phyloP scores from a whole-genome alignment of 2,888 invertebrate genomes.

The Timandra comae region DNA sequence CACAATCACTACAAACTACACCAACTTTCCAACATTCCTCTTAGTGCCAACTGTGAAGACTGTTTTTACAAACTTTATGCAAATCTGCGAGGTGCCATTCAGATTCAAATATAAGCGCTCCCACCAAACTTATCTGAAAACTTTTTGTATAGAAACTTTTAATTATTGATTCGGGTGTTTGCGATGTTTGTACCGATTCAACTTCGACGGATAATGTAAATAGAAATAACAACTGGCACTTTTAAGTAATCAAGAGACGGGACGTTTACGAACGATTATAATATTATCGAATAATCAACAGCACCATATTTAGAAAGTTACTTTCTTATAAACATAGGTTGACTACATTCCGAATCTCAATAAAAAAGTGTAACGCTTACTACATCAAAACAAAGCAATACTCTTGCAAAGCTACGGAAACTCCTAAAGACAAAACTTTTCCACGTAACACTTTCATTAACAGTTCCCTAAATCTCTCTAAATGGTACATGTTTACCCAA shows the following conservation, averaged over 20 bases:
- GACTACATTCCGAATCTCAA: no score
- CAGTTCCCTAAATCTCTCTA: slow-evolving; percentile 27
- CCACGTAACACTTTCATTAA: slow-evolving; percentile 27
- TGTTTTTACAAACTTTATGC: slow-evolving; percentile 21
- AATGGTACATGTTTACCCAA: slow-evolving; percentile 5
- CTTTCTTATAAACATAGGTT: no score
- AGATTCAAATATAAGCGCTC: slow-evolving; percentile 10
- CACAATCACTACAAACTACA: slow-evolving; percentile 13
- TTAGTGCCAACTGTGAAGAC: slow-evolving; percentile 19
- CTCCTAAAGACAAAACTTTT: no score
- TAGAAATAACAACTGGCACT: no score
- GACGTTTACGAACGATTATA: no score
- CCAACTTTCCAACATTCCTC: slow-evolving; percentile 17
- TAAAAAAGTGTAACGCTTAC: no score
- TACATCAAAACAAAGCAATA: no score
- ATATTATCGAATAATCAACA: no score
- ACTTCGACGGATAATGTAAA: not conserved
- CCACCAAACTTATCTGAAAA: slow-evolving; percentile 22
- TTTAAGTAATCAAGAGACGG: no score
- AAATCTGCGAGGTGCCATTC: slow-evolving; percentile 14
- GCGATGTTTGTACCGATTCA: slow-evolving; percentile 12
- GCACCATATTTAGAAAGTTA: no score
- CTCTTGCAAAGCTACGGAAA: no score
- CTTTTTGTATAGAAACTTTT: slow-evolving; percentile 30
- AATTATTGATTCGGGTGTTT: slow-evolving; percentile 31